A percentile compares a stretch with the other conserved stretches of the same genome.
phyloP scores from a whole-genome alignment of 2,113 vertebrate genomes.

The Pygoscelis adeliae region DNA sequence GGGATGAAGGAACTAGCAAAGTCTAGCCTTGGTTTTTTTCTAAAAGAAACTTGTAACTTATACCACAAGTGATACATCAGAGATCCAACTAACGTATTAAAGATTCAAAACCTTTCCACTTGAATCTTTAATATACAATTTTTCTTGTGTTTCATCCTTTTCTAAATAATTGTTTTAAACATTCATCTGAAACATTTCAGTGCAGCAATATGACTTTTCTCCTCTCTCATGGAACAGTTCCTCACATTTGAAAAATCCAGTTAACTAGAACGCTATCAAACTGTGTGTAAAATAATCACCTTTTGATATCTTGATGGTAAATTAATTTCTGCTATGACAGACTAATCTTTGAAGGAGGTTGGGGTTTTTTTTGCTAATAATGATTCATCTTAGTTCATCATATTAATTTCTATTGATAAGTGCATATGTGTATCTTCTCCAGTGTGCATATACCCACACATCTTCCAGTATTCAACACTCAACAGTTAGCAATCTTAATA shows the following conservation, averaged over 20 bases:
- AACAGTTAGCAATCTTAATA: not conserved
- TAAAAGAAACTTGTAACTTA: not conserved
- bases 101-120: not conserved
- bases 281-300: not conserved
- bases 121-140: not conserved
- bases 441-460: not conserved
- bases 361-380: not conserved
- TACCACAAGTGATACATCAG: not conserved
- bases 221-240: not conserved
- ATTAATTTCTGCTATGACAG: not conserved
- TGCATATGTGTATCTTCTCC: not conserved
- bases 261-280: not conserved
- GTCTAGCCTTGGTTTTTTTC: not conserved
- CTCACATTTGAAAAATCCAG: not conserved
- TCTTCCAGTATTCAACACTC: not conserved
- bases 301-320: not conserved
- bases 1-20: not conserved
- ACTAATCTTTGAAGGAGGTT: not conserved
- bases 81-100: not conserved
- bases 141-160: not conserved
- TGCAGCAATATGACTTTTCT: not conserved
- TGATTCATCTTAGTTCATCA: not conserved
- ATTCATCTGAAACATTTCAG: not conserved
- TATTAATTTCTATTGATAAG: not conserved
- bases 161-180: not conserved